These are phyloP conservation scores for Fulmarus glacialis DNA, from an alignment of 2,113 vertebrate genomes.

Conservation along the genomic window DNA sequence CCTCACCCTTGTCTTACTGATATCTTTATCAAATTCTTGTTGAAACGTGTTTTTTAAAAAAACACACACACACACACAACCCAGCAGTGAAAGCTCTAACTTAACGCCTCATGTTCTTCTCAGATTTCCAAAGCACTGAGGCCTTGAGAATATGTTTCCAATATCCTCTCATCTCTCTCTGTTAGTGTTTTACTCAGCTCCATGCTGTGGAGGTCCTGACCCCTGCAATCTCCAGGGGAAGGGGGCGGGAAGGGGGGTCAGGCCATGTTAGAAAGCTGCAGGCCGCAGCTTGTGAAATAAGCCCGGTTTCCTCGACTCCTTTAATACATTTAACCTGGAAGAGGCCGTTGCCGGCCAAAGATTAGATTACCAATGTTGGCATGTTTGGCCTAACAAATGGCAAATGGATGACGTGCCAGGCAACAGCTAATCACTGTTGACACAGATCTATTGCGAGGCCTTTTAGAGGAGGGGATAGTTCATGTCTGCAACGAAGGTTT, in stretches of 20 bases:
- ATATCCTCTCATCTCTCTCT: constrained; percentile 87
- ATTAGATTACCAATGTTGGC: constrained; percentile 77
- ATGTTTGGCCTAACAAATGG: constrained; percentile 77
- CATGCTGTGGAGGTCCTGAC: constrained; percentile 86
- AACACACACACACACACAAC: neutral
- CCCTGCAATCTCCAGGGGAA: constrained; percentile 82
- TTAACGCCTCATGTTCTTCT: constrained; percentile 76
- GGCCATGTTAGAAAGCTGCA: constrained; percentile 71
- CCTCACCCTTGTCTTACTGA: constrained; percentile 5
- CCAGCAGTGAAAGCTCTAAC: constrained; percentile 71
- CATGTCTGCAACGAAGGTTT: constrained; percentile 52
- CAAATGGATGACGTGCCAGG: constrained; percentile 65
- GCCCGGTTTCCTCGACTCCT: constrained; percentile 34
- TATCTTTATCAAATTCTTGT: constrained; percentile 73
- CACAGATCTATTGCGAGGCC: constrained; percentile 73
- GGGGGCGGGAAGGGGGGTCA: constrained; percentile 71
- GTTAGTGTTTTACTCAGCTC: constrained; percentile 85
- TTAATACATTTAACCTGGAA: constrained; percentile 81
- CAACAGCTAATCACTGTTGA: constrained; percentile 80
- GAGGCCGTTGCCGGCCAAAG: constrained; percentile 57
- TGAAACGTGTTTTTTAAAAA: constrained; percentile 19
- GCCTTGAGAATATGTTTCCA: constrained; percentile 93
- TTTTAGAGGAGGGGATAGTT: constrained; percentile 66
- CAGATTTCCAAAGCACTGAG: constrained; percentile 72
- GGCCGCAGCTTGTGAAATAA: constrained; percentile 53